phyloP scores from a whole-genome alignment of 1,140 invertebrate genomes.

The Drosophila ananassae region DNA sequence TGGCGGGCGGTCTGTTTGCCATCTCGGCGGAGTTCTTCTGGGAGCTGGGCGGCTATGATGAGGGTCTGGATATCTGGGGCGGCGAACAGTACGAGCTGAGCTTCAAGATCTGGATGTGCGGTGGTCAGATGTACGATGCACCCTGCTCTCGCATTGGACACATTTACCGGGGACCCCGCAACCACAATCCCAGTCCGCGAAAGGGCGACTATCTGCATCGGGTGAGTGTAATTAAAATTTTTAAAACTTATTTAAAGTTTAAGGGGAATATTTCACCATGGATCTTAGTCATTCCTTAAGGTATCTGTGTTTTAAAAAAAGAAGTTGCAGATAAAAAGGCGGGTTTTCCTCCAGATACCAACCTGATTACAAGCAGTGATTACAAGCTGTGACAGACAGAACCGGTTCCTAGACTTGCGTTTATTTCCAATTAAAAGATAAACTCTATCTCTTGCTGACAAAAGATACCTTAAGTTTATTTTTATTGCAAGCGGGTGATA shows the following conservation, averaged over 20 bases:
- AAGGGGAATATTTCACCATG: too few relatives aligned
- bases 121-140: conserved; percentile 94
- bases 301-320: not conserved
- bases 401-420: not conserved
- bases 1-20: conserved; percentile 97
- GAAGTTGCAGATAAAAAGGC: too few relatives aligned
- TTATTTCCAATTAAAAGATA: not conserved
- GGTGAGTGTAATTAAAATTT: conserved; percentile 26
- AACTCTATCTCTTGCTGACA: not conserved
- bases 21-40: conserved; percentile 96
- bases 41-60: conserved; percentile 98
- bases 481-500: not conserved
- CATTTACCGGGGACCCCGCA: conserved; percentile 88
- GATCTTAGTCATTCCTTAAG: not conserved
- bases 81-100: conserved; percentile 99
- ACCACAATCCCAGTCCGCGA: conserved; percentile 60
- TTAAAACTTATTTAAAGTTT: not conserved
- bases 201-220: conserved; percentile 70
- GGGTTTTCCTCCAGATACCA: not conserved
- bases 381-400: too few relatives aligned
- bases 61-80: conserved; percentile 96
- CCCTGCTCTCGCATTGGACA: conserved; percentile 98
- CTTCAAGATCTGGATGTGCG: conserved; percentile 97
- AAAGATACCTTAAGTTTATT: not conserved
- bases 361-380: not conserved